Conservation (phyloP, 2,113 vertebrate genomes). For the Callopanchax toddi region DNA sequence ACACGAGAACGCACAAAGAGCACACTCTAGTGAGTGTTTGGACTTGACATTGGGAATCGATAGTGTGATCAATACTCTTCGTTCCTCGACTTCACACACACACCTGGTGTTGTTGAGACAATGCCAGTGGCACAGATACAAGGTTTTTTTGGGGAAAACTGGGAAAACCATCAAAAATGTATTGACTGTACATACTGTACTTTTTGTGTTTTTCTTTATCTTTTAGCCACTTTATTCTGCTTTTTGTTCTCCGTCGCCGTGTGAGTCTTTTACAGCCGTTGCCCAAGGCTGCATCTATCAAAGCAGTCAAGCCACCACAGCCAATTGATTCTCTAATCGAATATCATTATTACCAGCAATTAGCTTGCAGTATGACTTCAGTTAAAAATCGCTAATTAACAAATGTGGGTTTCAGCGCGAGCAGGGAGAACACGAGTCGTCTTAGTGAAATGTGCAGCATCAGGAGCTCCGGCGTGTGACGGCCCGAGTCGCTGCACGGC, state of each 20-base stretch:
- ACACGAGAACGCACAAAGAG: slow-evolving; percentile 11
- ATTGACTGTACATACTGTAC: too few species aligned
- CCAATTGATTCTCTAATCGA: slow-evolving; percentile 76
- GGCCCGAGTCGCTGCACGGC: slow-evolving; percentile 6
- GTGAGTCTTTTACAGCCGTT: slow-evolving; percentile 21
- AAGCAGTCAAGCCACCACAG: slow-evolving; percentile 64
- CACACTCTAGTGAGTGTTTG: slow-evolving; percentile 37
- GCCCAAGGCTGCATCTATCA: slow-evolving; percentile 67
- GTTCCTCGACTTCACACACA: slow-evolving; percentile 44
- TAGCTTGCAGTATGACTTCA: slow-evolving; percentile 64
- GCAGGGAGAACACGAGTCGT: slow-evolving; percentile 6
- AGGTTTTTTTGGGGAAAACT: slow-evolving; percentile 18
- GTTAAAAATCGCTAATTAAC: slow-evolving; percentile 69
- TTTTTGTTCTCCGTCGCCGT: not conserved
- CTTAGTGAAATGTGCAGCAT: not conserved
- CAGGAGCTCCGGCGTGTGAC: not conserved
- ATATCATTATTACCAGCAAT: slow-evolving; percentile 75
- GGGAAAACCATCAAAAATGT: too few species aligned
- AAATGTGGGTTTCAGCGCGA: slow-evolving; percentile 28
- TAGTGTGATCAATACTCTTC: slow-evolving; percentile 44
- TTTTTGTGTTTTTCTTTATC: not conserved
- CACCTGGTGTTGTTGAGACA: slow-evolving; percentile 24
- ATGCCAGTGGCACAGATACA: slow-evolving; percentile 46
- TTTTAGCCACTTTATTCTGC: slow-evolving; percentile 14
- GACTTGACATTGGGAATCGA: slow-evolving; percentile 55